Percentiles rank a stretch among this genome's conserved stretches.
Evolutionary conservation across 2,113 vertebrate genomes (phyloP).

Genomic region (Corydoras sp.): DNA sequence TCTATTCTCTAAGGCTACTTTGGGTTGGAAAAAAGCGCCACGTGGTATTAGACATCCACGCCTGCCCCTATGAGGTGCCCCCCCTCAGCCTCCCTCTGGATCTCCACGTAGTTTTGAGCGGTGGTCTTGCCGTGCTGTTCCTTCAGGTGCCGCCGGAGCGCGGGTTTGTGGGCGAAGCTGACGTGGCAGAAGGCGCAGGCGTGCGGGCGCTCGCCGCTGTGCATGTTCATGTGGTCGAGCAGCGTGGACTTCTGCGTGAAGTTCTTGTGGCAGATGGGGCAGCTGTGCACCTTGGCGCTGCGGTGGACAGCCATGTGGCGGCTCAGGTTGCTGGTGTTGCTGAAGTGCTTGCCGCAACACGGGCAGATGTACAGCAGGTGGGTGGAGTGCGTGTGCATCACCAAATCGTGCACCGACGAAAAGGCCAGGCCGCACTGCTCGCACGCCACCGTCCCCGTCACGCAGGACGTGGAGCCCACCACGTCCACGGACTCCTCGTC

Average conservation of each 20-base stretch:
- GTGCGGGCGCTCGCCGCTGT: constrained; percentile 84
- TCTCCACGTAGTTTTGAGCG: constrained; percentile 79
- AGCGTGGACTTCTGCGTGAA: constrained; percentile 92
- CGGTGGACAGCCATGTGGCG: constrained; percentile 89
- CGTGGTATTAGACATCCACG: constrained; percentile 26
- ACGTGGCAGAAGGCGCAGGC: constrained; percentile 86
- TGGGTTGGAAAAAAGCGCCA: neutral
- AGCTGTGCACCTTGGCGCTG: constrained; percentile 78
- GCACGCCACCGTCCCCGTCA: constrained; percentile 64
- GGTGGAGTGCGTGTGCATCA: constrained; percentile 77
- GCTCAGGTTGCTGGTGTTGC: constrained; percentile 84
- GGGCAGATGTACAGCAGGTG: constrained; percentile 86
- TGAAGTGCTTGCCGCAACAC: constrained; percentile 91
- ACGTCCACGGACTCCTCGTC: constrained; percentile 65
- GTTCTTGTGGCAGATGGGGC: constrained; percentile 83
- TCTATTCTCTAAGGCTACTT: constrained; percentile 10
- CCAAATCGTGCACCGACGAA: constrained; percentile 76
- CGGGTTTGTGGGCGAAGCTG: constrained; percentile 89
- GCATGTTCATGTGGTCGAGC: constrained; percentile 92
- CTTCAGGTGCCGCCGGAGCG: constrained; percentile 84
- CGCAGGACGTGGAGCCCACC: constrained; percentile 66
- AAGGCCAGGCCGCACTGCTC: constrained; percentile 82
- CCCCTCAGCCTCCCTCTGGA: constrained; percentile 63
- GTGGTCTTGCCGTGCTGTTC: constrained; percentile 92
- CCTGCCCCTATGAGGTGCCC: constrained; percentile 9